Percentiles rank a stretch among this genome's conserved stretches.
phyloP scores from a whole-genome alignment of 2,113 vertebrate genomes.

The Gorsachius goisagi region DNA sequence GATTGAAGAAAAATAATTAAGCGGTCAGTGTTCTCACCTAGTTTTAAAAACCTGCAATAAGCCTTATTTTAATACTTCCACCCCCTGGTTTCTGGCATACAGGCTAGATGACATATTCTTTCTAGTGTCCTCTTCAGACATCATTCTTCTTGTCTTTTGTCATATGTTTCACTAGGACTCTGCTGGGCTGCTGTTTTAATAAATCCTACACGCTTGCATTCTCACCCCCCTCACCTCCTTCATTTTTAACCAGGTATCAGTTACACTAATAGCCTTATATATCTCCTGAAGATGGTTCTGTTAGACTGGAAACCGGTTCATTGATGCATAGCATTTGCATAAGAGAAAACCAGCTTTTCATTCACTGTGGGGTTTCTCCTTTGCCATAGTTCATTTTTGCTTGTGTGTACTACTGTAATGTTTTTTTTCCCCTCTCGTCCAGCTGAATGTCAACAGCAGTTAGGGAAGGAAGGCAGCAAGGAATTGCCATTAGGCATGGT shows the following conservation, averaged over 20 bases:
- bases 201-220: neutral
- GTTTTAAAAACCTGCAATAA: neutral
- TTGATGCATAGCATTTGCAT: constrained; percentile 12
- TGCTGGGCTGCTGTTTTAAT: neutral
- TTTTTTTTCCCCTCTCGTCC: neutral
- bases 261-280: constrained; percentile 13
- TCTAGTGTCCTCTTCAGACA: neutral
- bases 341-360: constrained; percentile 24
- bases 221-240: neutral
- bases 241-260: constrained; percentile 17
- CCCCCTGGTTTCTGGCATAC: neutral
- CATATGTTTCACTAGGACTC: neutral
- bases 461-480: constrained; percentile 22
- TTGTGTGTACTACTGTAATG: neutral
- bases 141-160: constrained; percentile 5
- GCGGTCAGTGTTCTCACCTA: neutral
- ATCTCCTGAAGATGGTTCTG: constrained; percentile 38
- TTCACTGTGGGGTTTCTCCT: neutral
- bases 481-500: constrained; percentile 56
- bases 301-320: constrained; percentile 7
- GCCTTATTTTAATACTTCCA: neutral
- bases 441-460: neutral
- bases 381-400: neutral
- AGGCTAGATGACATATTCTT: neutral
- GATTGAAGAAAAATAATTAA: neutral